Evolutionary conservation across 2,888 invertebrate species (phyloP).

Genomic region (Morinoia aosen): DNA sequence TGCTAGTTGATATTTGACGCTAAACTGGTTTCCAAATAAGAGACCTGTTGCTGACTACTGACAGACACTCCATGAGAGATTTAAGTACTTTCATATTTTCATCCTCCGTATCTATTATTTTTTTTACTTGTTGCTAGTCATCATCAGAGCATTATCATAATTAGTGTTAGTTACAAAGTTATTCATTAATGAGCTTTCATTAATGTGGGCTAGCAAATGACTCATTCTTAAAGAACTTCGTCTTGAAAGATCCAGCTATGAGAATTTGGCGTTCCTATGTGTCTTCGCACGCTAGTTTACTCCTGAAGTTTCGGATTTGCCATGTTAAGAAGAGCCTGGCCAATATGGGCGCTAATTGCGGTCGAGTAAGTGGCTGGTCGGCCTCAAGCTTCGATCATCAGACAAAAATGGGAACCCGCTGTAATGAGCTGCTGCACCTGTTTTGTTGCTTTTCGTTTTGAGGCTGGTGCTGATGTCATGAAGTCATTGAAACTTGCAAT

Average conservation of each 20-base stretch:
- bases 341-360: background rate
- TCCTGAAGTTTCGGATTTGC: background rate
- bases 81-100: background rate
- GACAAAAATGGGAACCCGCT: background rate
- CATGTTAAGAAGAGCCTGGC: background rate
- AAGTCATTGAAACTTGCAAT: background rate
- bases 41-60: background rate
- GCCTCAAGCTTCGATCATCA: background rate
- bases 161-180: background rate
- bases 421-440: background rate
- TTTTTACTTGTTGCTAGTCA: too few species aligned
- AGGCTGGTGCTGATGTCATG: background rate
- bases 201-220: background rate
- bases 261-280: background rate
- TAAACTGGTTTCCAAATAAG: background rate
- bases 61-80: background rate
- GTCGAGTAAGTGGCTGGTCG: background rate
- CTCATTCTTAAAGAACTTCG: background rate
- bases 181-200: background rate
- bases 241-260: background rate
- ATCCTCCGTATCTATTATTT: background rate
- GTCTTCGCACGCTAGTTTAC: background rate
- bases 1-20: background rate
- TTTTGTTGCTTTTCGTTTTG: background rate
- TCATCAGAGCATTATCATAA: background rate